Base-by-base conservation (phyloP, 2,797 vertebrate genomes). In the Hylomyscus alleni region DNA sequence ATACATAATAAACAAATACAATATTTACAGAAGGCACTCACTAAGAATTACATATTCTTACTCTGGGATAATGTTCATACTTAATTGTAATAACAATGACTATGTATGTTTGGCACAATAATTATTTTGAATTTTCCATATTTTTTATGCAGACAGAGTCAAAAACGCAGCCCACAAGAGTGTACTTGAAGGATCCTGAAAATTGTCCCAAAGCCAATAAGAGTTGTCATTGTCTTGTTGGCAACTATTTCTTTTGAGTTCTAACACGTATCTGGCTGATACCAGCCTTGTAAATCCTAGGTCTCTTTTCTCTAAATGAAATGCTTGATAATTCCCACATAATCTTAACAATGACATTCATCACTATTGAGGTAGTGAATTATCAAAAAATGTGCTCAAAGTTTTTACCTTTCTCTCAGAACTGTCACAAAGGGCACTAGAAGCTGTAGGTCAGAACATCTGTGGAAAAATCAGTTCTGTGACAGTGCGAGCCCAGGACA, bases 191-290 rank as follows among this genome's bases (percentile, higher is more conserved):
- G 37, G 17, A 87, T 72, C 80, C 34, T 93, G 60, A 88, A 89
- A 80, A 29, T 67, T 94, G 44, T 83, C 76, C 56, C 78, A 72
- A 90, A 88, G 83, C 34, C 54, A 73, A 77, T 67, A 40, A 47
- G 86, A 91, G 50, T 80, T 56, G 8, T 1, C 3, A 8, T 80
- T 44, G 83, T 81, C 54, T 90, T 12, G 44, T 12, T 95, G n/a
- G 84, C 78, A 90, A 85, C 50, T 80, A 54, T 13, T 85, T 93
- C 73, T 75, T 72, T 6, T 75, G 77, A 67, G 24, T 91, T 95
- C 67, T 84, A 86, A 86, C 87, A 17, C 92, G 58, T 15, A 86
- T 80, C 54, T 94, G 86, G 13, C 89, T 97, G 82, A 76, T 62
- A 93, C 92, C 31, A 83, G 44, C 56, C 0, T 94, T 94, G 72